Evolutionary conservation across 2,888 invertebrate genomes (phyloP).

Genomic region (Melanophora roralis): DNA sequence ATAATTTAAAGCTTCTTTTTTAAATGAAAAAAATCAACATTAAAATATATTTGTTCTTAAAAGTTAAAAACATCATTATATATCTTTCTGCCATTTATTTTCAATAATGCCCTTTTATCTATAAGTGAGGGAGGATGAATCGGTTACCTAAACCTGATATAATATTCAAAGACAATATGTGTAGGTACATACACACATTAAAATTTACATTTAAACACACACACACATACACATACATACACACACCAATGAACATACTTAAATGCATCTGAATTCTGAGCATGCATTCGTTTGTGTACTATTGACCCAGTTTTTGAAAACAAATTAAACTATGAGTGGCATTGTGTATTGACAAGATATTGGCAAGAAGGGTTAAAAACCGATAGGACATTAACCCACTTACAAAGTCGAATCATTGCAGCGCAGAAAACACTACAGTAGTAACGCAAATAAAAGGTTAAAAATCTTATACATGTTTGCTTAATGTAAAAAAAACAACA

Average conservation of each 20-base stretch:
- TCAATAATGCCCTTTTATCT: not conserved
- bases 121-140: not conserved
- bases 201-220: no score
- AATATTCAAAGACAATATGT: not conserved
- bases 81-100: not conserved
- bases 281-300: conserved; percentile 7
- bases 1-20: no score
- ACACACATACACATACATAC: not conserved
- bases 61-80: no score
- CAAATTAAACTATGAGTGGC: conserved; percentile 7
- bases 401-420: conserved; percentile 30
- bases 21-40: no score
- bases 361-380: conserved; percentile 48
- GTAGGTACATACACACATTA: no score
- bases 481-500: not conserved
- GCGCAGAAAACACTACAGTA: not conserved
- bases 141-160: conserved; percentile 14
- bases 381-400: conserved; percentile 58
- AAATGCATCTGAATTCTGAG: conserved; percentile 15
- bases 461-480: conserved; percentile 34
- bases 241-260: not conserved
- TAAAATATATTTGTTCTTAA: no score
- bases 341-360: conserved; percentile 49
- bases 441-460: conserved; percentile 27
- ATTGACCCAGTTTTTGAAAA: conserved; percentile 50